These are phyloP conservation scores for Eulithis prunata DNA, from an alignment of 2,888 invertebrate genomes.

Conservation along the genomic window DNA sequence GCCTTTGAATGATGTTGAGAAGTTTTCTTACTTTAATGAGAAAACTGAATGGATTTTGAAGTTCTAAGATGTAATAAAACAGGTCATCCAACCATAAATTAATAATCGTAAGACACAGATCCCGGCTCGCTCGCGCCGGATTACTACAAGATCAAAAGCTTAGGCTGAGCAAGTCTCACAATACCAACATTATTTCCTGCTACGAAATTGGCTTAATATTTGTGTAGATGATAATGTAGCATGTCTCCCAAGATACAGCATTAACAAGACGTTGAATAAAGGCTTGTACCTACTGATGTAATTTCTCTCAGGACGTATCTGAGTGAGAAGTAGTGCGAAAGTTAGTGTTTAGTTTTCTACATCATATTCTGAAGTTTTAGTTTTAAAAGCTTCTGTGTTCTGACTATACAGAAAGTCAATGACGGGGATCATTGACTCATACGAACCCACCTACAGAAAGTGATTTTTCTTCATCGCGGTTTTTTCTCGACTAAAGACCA, in stretches of 20 bases:
- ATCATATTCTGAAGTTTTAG: not conserved
- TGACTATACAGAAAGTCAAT: too few relatives aligned
- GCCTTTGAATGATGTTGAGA: too few relatives aligned
- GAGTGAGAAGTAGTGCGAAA: not conserved
- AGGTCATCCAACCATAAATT: slow-evolving; percentile 4
- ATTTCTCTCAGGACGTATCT: slow-evolving; percentile 15
- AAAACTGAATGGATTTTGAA: too few relatives aligned
- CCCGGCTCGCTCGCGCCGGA: slow-evolving; percentile 2
- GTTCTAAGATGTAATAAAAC: not conserved
- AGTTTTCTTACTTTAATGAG: too few relatives aligned
- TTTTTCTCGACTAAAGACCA: too few relatives aligned
- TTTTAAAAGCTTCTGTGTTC: too few relatives aligned
- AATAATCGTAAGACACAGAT: not conserved
- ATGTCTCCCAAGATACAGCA: not conserved
- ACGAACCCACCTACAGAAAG: too few relatives aligned
- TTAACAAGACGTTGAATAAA: slow-evolving; percentile 1
- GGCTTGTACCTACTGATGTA: not conserved
- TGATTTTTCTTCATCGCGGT: too few relatives aligned
- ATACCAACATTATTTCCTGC: slow-evolving; percentile 22
- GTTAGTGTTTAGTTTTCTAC: not conserved
- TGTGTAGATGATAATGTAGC: slow-evolving; percentile 11
- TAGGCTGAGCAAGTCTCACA: slow-evolving; percentile 12
- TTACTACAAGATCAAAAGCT: slow-evolving; percentile 10
- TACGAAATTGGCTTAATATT: slow-evolving; percentile 12
- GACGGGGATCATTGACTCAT: too few relatives aligned